Base-by-base conservation (phyloP, 2,888 invertebrate genomes). In the Pseudolycoriella hygida region DNA sequence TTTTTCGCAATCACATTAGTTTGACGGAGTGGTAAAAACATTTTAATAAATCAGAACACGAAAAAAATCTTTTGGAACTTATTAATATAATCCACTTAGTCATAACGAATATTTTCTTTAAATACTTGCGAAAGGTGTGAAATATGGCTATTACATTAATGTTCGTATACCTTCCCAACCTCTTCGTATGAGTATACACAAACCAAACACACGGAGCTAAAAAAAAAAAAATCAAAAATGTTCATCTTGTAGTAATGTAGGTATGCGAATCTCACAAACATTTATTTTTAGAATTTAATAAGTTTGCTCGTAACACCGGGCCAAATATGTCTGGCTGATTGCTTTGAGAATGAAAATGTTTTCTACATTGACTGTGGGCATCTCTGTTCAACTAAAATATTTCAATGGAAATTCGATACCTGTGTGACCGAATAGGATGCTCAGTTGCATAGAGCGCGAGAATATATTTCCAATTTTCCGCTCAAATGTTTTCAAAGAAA, bases 261-360 rank as follows among this genome's bases (percentile, higher is more conserved):
- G n/a, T 34, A 14, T 14, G 34, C 34, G 34, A 34, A 34, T 34
- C 34, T 34, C 34, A 14, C 15, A 12, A 34, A 34, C 8, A 25
- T 47, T 47, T 52, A 52, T 51, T 52, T 51, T 51, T 52, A 52
- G 52, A 49, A 44, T 40, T 47, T 44, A 31, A 48, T 50, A 42
- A 44, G 44, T 44, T 47, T 47, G 48, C 49, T 47, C 48, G 38
- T 25, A n/a, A 42, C 54, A 54, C 56, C 59, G 57, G 59, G 56
- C 64, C 64, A 64, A 65, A 65, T 64, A 64, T 62, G 64, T 64
- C 62, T 61, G 40, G 45, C 31, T 39, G 20, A 30, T 45, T 39
- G 38, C 31, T 43, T 38, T 17, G 20, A 46, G 18, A 42, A 25
- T 46, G 25, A 25, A 25, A 25, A 25, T 25, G 25, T 25, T 25